Percentiles rank a stretch among this genome's conserved stretches.
phyloP scores from a whole-genome alignment of 92 coral and sea anemone species.

The Paramuricea clavata region DNA sequence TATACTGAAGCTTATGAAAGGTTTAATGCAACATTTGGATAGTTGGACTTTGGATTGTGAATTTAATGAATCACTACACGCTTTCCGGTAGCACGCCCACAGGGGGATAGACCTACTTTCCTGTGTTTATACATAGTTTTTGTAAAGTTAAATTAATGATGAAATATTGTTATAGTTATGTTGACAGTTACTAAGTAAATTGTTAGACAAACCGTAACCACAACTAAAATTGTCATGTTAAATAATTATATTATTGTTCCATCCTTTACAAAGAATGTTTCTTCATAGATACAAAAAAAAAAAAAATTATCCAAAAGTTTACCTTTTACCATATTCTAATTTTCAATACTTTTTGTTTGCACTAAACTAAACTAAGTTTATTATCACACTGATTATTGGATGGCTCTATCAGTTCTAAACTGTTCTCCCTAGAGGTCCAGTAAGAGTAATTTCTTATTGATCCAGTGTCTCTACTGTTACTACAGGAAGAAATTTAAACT shows the following conservation, averaged over 20 bases:
- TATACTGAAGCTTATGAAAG: not conserved
- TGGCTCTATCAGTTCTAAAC: too few species aligned
- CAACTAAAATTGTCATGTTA: not conserved
- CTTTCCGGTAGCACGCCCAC: not conserved
- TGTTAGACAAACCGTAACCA: conserved; percentile 1
- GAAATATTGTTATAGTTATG: not conserved
- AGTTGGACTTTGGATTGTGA: not conserved
- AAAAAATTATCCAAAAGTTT: too few species aligned
- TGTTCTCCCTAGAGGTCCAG: too few species aligned
- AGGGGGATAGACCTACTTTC: not conserved
- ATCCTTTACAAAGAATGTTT: not conserved
- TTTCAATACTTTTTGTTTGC: too few species aligned
- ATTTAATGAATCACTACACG: not conserved
- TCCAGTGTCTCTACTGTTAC: too few species aligned
- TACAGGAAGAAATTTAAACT: too few species aligned
- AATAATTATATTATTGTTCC: not conserved
- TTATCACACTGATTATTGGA: too few species aligned
- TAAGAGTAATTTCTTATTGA: too few species aligned
- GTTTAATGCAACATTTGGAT: not conserved
- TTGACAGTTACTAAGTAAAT: not conserved
- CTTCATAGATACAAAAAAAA: too few species aligned
- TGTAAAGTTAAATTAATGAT: not conserved
- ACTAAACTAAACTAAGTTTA: too few species aligned
- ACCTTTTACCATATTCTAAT: too few species aligned
- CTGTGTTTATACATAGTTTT: not conserved